Evolutionary conservation across 2,888 invertebrate species (phyloP), one percentile per base, ranked within the genome.

Genomic region (Andricus curvator): DNA sequence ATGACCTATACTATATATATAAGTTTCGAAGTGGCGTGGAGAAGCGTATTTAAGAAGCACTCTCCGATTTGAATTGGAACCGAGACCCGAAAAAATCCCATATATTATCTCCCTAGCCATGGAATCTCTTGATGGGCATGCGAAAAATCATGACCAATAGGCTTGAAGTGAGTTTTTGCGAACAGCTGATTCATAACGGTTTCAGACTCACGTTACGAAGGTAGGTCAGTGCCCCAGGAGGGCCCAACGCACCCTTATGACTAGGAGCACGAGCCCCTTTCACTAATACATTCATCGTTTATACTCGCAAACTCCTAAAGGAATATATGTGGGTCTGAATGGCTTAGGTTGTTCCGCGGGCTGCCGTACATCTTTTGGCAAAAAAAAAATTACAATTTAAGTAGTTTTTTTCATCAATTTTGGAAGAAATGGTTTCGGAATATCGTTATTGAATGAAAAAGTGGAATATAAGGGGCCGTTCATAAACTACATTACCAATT

Each of bases 171-270:
- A 56, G 74, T 77, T 33, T 80, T 76, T 62, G 25, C 60, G 81
- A 90, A 90, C 90, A 90, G 90, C 90, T 89, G 90, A 90, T 89
- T 85, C 85, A 84, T 90, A 91, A 90, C 90, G 90, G 90, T 90
- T 89, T 86, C 83, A 77, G 74, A 81, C 82, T 84, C 74, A 68
- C 78, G 79, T 85, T 83, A 86, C 88, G 87, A 74, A 90, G 91
- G 89, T 91, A 92, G 92, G 92, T 91, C 92, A 92, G 91, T 91
- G 91, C 91, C 90, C 90, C 87, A 87, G 87, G 88, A 88, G 85
- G 84, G 78, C 80, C 56, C 80, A 80, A 78, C 74, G 83, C 82
- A 85, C 84, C 84, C 85, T 83, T 84, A 81, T 83, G 83, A 81
- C 70, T 33, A 20, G 51, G 70, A 56, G 70, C 68, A 44, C 78